Evolutionary conservation across 1,140 invertebrate species (phyloP), one percentile per base, ranked within the genome.

Genomic region (Bombus impatiens): DNA sequence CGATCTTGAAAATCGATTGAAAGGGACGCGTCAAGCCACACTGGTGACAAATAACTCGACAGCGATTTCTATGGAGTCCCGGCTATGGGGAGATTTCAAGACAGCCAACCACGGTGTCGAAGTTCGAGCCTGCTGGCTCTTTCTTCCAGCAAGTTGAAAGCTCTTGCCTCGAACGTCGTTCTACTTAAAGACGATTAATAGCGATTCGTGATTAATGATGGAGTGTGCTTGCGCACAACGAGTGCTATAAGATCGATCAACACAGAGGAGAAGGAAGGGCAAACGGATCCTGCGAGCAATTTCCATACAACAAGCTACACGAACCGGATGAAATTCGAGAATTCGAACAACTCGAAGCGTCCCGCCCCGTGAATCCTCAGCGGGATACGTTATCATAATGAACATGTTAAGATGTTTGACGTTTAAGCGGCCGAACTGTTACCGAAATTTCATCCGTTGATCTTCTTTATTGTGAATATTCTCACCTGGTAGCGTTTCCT

Each of bases 101-200:
- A 72, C 82, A 85, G 76, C 62, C 40, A 53, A 32, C 42, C 32
- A 32, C n/a, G 68, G 32, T 35, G 75, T 78, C 78, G 28, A 87
- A 87, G 44, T 85, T 86, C 32, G n/a, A 37, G 37, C 28, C 68
- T 22, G 15, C 3, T 32, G 35, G 10, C 42, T 35, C 65, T 87
- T 90, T 89, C 65, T 86, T 89, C 79, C 18, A 32, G 40, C 37
- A 8, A 40, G 12, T 25, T 35, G 78, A 90, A 90, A 82, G 70
- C 67, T 47, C 71, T 70, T 35, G n/a, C 65, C 47, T 53, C 47
- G 47, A 53, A 80, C 82, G 84, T 88, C 90, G 82, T 86, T 35
- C 87, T 79, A 92, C 89, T 93, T 92, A 93, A 91, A 74, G 62
- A 90, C 91, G 91, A 93, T 93, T 93, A 93, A 93, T 93, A 92